Evolutionary conservation across 2,888 invertebrate genomes (phyloP).

Genomic region (Cryptocheilus praepositus): DNA sequence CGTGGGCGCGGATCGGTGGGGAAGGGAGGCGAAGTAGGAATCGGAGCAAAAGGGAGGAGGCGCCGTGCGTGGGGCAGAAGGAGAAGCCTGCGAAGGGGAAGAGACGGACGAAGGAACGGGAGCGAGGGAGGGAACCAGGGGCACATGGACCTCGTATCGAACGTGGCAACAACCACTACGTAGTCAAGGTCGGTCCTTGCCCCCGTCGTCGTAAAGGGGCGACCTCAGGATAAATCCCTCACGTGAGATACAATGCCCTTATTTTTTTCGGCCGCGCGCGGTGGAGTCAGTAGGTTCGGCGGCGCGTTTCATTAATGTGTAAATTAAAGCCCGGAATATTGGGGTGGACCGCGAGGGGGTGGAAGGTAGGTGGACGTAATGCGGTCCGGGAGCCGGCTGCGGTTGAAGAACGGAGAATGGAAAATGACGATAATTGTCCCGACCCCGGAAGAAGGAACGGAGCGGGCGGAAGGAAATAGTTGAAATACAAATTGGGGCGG

Average conservation of each 20-base stretch:
- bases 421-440: too few relatives aligned
- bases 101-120: slow-evolving; percentile 19
- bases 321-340: slow-evolving; percentile 12
- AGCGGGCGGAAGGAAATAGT: slow-evolving; percentile 12
- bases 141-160: slow-evolving; percentile 67
- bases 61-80: neutral
- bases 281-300: neutral
- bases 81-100: slow-evolving; percentile 18
- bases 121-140: slow-evolving; percentile 12
- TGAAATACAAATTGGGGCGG: slow-evolving; percentile 12
- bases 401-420: too few relatives aligned
- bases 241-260: slow-evolving; percentile 44
- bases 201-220: slow-evolving; percentile 59
- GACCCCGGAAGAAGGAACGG: neutral
- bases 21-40: slow-evolving; percentile 2
- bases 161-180: slow-evolving; percentile 60
- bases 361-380: too few relatives aligned
- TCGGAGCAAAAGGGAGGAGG: slow-evolving; percentile 19
- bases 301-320: slow-evolving; percentile 13
- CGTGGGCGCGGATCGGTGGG: slow-evolving; percentile 5
- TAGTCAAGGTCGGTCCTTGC: slow-evolving; percentile 73
- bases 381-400: too few relatives aligned
- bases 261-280: slow-evolving; percentile 6
- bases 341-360: neutral
- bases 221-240: slow-evolving; percentile 61